phyloP scores from a whole-genome alignment of 2,797 vertebrate genomes.

The Megaceryle alcyon region DNA sequence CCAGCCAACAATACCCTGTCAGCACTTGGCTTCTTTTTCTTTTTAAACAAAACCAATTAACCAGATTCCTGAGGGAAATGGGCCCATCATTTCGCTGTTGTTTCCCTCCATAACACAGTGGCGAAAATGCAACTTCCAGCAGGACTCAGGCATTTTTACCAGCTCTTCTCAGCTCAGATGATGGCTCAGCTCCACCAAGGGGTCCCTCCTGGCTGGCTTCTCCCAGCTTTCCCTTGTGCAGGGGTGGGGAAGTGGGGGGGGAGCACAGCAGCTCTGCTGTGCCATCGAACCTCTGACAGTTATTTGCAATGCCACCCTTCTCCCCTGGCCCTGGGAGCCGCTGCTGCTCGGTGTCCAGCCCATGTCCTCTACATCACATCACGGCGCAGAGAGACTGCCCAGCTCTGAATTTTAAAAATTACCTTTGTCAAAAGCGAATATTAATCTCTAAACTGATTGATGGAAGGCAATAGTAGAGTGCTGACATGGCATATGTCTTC shows the following conservation, averaged over 20 bases:
- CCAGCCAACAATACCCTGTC: background rate
- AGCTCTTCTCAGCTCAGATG: background rate
- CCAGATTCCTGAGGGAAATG: background rate
- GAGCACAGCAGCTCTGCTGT: background rate
- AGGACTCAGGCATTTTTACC: background rate
- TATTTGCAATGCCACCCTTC: background rate
- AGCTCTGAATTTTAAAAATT: constrained; percentile 16
- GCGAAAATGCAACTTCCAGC: constrained; percentile 13
- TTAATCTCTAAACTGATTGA: constrained; percentile 27
- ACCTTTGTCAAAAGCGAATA: constrained; percentile 34
- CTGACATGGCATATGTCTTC: background rate
- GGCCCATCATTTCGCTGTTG: background rate
- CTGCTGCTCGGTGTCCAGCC: background rate
- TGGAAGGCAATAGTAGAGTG: background rate
- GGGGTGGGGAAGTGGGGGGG: background rate
- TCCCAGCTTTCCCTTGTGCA: background rate
- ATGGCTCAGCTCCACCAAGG: accelerated
- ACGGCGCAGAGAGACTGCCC: background rate
- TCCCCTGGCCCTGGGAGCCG: background rate
- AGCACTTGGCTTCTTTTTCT: constrained; percentile 11
- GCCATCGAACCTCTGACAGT: no score
- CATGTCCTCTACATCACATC: background rate
- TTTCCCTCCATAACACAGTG: background rate
- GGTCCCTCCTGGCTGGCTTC: background rate
- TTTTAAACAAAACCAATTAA: constrained; percentile 43